Conservation (phyloP, 92 coral and sea anemone species). For the Phenganax marumi region DNA sequence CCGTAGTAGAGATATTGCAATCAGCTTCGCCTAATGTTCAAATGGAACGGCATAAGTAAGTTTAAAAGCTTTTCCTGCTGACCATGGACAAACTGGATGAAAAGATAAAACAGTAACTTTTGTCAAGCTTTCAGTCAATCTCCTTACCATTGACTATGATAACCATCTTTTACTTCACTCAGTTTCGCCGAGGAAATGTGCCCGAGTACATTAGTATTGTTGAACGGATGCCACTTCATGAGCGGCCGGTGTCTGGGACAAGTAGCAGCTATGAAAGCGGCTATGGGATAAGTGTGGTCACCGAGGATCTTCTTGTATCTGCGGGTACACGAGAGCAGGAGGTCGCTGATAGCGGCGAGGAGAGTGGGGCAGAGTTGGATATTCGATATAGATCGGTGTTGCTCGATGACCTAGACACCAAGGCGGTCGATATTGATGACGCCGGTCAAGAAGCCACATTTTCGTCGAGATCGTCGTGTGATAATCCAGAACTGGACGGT, state of each 20-base stretch:
- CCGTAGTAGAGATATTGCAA: not conserved
- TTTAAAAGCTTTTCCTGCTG: too few relatives aligned
- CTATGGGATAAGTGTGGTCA: slow-evolving; percentile 33
- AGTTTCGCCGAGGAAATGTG: slow-evolving; percentile 78
- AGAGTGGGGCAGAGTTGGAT: slow-evolving; percentile 16
- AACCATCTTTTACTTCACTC: not conserved
- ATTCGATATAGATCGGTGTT: not conserved
- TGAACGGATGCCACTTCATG: slow-evolving; percentile 36
- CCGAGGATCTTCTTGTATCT: slow-evolving; percentile 39
- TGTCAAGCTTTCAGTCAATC: too few relatives aligned
- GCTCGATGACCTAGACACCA: not conserved
- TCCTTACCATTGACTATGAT: too few relatives aligned
- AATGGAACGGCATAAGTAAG: too few relatives aligned
- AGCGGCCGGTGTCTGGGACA: slow-evolving; percentile 33
- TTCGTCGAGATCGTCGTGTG: slow-evolving; percentile 21
- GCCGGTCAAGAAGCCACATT: slow-evolving; percentile 10
- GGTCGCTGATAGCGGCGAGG: slow-evolving; percentile 30
- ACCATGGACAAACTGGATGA: too few relatives aligned
- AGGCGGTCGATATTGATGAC: slow-evolving; percentile 16
- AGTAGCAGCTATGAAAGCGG: slow-evolving; percentile 33
- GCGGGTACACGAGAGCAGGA: slow-evolving; percentile 32
- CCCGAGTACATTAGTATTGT: slow-evolving; percentile 79
- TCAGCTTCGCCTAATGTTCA: not conserved
- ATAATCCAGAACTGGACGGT: slow-evolving; percentile 15
- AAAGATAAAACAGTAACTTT: too few relatives aligned